Evolutionary conservation across 2,113 vertebrate species (phyloP).

Genomic region (Tangachromis dhanisi): DNA sequence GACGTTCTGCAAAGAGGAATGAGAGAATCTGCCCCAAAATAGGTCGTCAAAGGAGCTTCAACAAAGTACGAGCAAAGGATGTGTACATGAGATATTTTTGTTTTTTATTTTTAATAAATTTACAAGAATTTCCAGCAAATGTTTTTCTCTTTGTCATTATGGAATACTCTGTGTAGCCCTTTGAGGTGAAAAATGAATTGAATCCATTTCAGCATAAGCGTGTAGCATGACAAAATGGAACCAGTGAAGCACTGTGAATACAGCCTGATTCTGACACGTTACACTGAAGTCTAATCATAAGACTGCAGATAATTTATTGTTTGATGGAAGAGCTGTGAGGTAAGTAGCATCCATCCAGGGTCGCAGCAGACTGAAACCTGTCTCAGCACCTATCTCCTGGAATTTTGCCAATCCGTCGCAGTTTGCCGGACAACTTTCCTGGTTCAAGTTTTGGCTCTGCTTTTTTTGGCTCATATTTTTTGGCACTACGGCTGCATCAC

Average conservation of each 20-base stretch:
- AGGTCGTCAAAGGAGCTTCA: not conserved
- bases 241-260: not conserved
- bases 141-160: not conserved
- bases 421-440: not conserved
- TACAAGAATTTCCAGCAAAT: not conserved
- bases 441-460: not conserved
- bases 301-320: not conserved
- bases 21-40: not conserved
- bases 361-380: not conserved
- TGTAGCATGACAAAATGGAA: not conserved
- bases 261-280: not conserved
- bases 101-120: not conserved
- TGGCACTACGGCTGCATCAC: not conserved
- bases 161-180: rapidly evolving
- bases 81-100: not conserved
- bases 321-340: not conserved
- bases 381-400: not conserved
- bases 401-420: rapidly evolving
- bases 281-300: not conserved
- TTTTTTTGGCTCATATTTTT: not conserved
- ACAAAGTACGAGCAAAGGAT: rapidly evolving
- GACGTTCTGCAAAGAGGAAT: not conserved
- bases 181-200: not conserved
- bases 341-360: not conserved
- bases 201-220: not conserved